A percentile compares a stretch with the other conserved stretches of the same genome.
phyloP scores from a whole-genome alignment of 2,888 invertebrate genomes.

The Agriopis aurantiaria region DNA sequence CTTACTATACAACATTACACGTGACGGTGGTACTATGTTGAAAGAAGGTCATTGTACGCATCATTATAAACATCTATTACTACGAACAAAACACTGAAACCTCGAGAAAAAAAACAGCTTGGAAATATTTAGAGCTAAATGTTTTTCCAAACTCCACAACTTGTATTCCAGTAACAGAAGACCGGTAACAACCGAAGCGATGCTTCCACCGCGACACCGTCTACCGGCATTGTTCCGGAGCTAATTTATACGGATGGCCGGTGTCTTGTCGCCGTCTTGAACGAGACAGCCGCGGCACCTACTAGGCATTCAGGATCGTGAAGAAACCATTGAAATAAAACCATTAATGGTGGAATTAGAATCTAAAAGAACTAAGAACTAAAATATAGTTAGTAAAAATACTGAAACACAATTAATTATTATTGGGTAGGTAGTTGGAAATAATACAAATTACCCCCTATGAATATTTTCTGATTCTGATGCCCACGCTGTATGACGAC shows the following conservation, averaged over 20 bases:
- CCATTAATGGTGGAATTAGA: slow-evolving; percentile 39
- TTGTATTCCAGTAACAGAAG: slow-evolving; percentile 20
- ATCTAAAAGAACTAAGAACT: slow-evolving; percentile 23
- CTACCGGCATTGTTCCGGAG: slow-evolving; percentile 72
- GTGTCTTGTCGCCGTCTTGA: slow-evolving; percentile 35
- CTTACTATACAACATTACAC: no score
- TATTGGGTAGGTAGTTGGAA: no score
- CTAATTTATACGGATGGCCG: slow-evolving; percentile 79
- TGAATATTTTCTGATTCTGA: no score
- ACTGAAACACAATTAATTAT: no score
- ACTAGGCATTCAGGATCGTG: slow-evolving; percentile 36
- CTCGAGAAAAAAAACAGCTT: no score
- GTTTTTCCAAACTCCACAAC: not conserved
- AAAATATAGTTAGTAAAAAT: no score
- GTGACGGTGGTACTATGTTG: no score
- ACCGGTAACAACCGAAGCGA: slow-evolving; percentile 31
- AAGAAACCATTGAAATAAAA: slow-evolving; percentile 34
- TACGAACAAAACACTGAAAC: no score
- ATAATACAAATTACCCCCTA: no score
- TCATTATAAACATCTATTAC: no score
- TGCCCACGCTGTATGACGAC: not conserved
- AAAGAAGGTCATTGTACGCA: no score
- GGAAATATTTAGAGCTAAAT: not conserved
- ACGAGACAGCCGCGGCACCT: slow-evolving; percentile 33
- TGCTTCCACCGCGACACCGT: slow-evolving; percentile 71